Evolutionary conservation across 2,888 invertebrate species (phyloP), one percentile per base, ranked within the genome.

Genomic region (Luffia ferchaultella): DNA sequence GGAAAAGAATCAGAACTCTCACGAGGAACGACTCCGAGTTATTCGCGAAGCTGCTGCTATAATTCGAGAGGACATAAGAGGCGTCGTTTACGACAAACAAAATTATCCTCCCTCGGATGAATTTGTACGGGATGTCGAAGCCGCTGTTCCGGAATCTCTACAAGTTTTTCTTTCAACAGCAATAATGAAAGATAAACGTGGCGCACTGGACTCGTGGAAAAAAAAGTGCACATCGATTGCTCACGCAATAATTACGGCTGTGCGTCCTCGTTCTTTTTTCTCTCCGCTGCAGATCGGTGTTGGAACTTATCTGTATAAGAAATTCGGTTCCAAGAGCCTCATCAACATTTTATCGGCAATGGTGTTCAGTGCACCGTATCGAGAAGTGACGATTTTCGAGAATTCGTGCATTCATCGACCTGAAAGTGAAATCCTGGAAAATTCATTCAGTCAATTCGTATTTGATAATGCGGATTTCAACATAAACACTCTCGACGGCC

Each of bases 391-490:
- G 45, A 43, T 45, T 16, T 49, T 49, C 30, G 49, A 49, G 30
- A 44, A 43, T 20, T 49, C 49, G 16, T 15, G 30, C 19, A 45
- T 49, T 20, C 45, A 30, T 18, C 45, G 44, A 17, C 45, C 18
- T 20, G 40, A 47, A 47, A 15, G 18, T 30, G 20, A 20, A 47
- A 20, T 17, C 15, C 15, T 17, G 18, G 17, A 45, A 16, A 16
- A 12, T 17, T 16, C 16, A 17, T 45, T 45, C 16, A 16, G 9
- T n/a, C 49, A 49, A 49, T 49, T 20, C 30, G 49, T 49, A 16
- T 49, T 45, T 18, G 45, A 49, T 15, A 49, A 49, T 49, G 49
- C 49, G 20, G 49, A 49, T 20, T 49, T 44, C 30, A 49, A 49
- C 45, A 49, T 30, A 43, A 45, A 43, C n/a, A 49, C 49, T 30